These are phyloP conservation scores for Jaculus jaculus DNA, from an alignment of 2,113 vertebrate species.

Conservation along the genomic window DNA sequence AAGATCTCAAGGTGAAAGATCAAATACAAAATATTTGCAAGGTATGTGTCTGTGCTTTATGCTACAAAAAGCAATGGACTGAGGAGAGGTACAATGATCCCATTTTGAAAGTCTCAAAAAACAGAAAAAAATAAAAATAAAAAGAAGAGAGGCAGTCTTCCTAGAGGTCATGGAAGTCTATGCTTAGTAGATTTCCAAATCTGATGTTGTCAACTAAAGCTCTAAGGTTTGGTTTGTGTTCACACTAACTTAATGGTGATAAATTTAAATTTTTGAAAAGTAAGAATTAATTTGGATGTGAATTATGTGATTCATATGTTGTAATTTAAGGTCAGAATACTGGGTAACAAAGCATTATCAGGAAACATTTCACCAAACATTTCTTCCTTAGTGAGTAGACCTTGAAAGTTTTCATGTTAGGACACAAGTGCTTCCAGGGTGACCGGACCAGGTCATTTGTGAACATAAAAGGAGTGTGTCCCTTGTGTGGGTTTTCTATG, in stretches of 20 bases:
- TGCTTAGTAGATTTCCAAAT: slow-evolving; percentile 36
- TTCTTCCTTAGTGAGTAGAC: background rate
- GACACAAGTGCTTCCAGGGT: background rate
- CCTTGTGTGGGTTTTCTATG: background rate
- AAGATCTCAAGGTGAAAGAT: background rate
- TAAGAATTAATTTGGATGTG: background rate
- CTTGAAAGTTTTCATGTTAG: slow-evolving; percentile 2
- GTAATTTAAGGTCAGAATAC: slow-evolving; percentile 14
- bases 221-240: slow-evolving; percentile 11
- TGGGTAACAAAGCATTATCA: background rate
- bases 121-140: background rate
- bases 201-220: background rate
- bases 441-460: background rate
- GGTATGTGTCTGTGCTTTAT: background rate
- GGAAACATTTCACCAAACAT: background rate
- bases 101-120: background rate
- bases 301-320: background rate
- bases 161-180: background rate
- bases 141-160: background rate
- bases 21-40: background rate
- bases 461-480: background rate
- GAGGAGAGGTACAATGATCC: background rate
- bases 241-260: background rate
- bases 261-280: slow-evolving; percentile 47
- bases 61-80: background rate